Evolutionary conservation across 2,113 vertebrate species (phyloP), one percentile per base, ranked within the genome.

Genomic region (Caranx ignobilis): DNA sequence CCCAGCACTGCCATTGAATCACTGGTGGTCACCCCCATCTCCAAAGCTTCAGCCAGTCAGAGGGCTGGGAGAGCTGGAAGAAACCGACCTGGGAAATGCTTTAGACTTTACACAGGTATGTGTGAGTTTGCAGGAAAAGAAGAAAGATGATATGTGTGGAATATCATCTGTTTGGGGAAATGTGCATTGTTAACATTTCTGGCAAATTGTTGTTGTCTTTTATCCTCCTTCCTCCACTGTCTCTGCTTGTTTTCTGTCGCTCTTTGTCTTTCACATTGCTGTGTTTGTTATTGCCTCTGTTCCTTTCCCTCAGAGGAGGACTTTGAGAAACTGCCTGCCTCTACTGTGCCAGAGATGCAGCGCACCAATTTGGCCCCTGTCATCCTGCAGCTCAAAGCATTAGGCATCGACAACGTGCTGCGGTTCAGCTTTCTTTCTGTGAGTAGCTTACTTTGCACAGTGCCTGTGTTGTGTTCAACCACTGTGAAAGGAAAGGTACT

Each of bases 371-470:
- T 99, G 81, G 96, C 97, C 0, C 98, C 98, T 0, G 98, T 99
- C 89, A 96, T 99, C 91, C 93, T 99, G 80, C 98, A 99, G 95
- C 96, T 99, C 83, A 99, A 99, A 93, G 98, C 98, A 3, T 88
- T 99, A 74, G 98, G 98, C 11, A 97, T 99, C 0, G 97, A 99
- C 94, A 99, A 98, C 0, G 97, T 99, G 84, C 97, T 99, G 91
- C 96, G 98, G 43, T 99, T 99, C 93, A 96, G 95, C 92, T 99
- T 99, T 91, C 97, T 99, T 5, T 98, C 98, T 16, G 98, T 99
- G 87, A 96, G 97, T 94, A 26, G 18, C 65, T 83, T 62, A 15
- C 74, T 87, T 39, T 66, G 47, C 75, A 3, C 61, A 56, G 47
- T 73, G 39, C 61, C 52, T 81, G 79, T 11, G 63, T 62, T 60